phyloP scores from a whole-genome alignment of 2,888 invertebrate genomes.

The Dynastes tityus region DNA sequence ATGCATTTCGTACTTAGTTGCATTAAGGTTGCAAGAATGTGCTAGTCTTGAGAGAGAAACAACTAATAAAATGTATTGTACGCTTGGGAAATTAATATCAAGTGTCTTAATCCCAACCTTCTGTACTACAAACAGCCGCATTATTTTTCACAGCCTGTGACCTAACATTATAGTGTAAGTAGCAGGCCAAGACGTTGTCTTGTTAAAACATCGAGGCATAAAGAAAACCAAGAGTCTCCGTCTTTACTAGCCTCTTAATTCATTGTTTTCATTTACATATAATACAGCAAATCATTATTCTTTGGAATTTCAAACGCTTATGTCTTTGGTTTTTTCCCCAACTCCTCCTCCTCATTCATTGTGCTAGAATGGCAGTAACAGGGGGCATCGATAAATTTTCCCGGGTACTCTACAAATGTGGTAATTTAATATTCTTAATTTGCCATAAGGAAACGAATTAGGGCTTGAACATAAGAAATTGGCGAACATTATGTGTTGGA shows the following conservation, averaged over 20 bases:
- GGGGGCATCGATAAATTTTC: slow-evolving; percentile 15
- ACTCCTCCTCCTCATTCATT: background rate
- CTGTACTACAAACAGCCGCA: slow-evolving; percentile 69
- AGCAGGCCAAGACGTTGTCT: slow-evolving; percentile 65
- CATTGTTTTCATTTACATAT: slow-evolving; percentile 64
- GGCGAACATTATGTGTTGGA: background rate
- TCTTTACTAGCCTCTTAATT: slow-evolving; percentile 60
- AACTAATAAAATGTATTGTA: slow-evolving; percentile 72
- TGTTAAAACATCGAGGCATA: slow-evolving; percentile 60
- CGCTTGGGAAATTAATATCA: slow-evolving; percentile 72
- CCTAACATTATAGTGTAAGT: slow-evolving; percentile 68
- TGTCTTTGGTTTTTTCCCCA: slow-evolving; percentile 15
- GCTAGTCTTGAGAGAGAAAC: slow-evolving; percentile 68
- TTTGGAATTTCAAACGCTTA: slow-evolving; percentile 44
- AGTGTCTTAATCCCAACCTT: slow-evolving; percentile 71
- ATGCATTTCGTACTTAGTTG: slow-evolving; percentile 68
- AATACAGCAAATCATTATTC: slow-evolving; percentile 58
- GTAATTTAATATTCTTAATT: slow-evolving; percentile 44
- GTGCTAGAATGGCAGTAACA: background rate
- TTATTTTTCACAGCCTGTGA: slow-evolving; percentile 70
- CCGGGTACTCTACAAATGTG: slow-evolving; percentile 12
- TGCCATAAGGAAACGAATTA: slow-evolving; percentile 10
- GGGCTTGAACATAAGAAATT: background rate
- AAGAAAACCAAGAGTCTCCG: slow-evolving; percentile 51
- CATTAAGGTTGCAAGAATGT: slow-evolving; percentile 68